Evolutionary conservation across 2,888 invertebrate genomes (phyloP).

Genomic region (Parapristionchus giblindavisi): DNA sequence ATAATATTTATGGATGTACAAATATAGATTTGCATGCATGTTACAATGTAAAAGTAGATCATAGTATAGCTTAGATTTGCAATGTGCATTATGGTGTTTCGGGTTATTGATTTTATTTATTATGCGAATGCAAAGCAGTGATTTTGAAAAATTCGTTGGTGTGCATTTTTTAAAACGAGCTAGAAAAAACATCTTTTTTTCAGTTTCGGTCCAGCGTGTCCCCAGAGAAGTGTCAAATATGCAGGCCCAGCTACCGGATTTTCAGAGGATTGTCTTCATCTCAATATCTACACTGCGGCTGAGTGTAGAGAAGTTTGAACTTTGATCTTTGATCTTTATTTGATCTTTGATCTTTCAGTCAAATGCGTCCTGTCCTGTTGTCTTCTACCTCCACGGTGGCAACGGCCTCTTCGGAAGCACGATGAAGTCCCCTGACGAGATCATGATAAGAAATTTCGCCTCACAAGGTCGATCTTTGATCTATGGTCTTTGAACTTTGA

Average conservation of each 20-base stretch:
- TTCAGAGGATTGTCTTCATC: conserved; percentile 9
- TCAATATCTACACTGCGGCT: not conserved
- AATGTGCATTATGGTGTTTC: no score
- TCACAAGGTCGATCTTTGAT: not conserved
- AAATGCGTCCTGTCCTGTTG: not conserved
- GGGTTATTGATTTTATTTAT: no score
- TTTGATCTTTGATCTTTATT: not conserved
- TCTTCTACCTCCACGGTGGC: conserved; percentile 10
- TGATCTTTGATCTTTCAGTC: not conserved
- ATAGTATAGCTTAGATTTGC: no score
- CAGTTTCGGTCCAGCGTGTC: conserved; percentile 16
- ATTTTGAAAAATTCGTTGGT: no score
- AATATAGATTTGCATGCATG: no score
- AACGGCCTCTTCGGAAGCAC: not conserved
- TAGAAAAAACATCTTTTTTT: no score
- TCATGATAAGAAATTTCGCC: conserved; percentile 4
- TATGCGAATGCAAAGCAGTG: no score
- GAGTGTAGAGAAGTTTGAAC: not conserved
- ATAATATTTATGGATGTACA: no score
- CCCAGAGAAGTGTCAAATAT: not conserved
- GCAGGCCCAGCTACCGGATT: not conserved
- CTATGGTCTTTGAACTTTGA: no score
- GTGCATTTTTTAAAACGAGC: no score
- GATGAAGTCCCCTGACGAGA: conserved; percentile 20
- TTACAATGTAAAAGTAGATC: no score